A percentile compares a stretch with the other conserved stretches of the same genome.
phyloP scores from a whole-genome alignment of 2,888 invertebrate species.

The Chromoteleia sp. region DNA sequence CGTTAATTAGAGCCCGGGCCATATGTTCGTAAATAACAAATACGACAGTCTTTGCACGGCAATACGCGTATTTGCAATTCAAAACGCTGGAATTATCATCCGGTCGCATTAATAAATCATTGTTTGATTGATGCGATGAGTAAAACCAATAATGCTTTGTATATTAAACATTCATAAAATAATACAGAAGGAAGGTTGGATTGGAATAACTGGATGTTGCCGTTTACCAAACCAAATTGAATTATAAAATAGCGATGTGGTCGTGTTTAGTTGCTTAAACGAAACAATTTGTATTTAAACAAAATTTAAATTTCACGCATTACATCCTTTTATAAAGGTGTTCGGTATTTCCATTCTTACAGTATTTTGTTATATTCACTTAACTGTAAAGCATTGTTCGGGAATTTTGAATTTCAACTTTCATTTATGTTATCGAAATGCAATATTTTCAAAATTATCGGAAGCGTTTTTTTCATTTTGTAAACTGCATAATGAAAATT shows the following conservation, averaged over 20 bases:
- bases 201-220: slow-evolving; percentile 24
- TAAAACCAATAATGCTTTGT: slow-evolving; percentile 64
- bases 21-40: slow-evolving; percentile 60
- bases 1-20: slow-evolving; percentile 52
- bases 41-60: slow-evolving; percentile 36
- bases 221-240: slow-evolving; percentile 12
- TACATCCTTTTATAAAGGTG: too few relatives aligned
- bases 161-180: slow-evolving; percentile 64
- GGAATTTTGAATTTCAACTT: too few relatives aligned
- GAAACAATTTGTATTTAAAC: slow-evolving; percentile 34
- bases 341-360: neutral
- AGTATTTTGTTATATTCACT: too few relatives aligned
- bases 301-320: neutral
- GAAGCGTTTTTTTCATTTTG: too few relatives aligned
- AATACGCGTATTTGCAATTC: slow-evolving; percentile 55
- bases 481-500: too few relatives aligned
- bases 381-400: too few relatives aligned
- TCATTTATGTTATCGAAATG: too few relatives aligned
- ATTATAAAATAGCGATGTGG: slow-evolving; percentile 16
- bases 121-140: slow-evolving; percentile 49
- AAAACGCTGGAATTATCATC: slow-evolving; percentile 53
- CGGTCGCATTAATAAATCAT: slow-evolving; percentile 59
- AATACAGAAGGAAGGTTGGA: slow-evolving; percentile 34
- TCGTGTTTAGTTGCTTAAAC: slow-evolving; percentile 13
- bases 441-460: too few relatives aligned